phyloP scores from a whole-genome alignment of 2,113 vertebrate genomes.

The Octodon degus region DNA sequence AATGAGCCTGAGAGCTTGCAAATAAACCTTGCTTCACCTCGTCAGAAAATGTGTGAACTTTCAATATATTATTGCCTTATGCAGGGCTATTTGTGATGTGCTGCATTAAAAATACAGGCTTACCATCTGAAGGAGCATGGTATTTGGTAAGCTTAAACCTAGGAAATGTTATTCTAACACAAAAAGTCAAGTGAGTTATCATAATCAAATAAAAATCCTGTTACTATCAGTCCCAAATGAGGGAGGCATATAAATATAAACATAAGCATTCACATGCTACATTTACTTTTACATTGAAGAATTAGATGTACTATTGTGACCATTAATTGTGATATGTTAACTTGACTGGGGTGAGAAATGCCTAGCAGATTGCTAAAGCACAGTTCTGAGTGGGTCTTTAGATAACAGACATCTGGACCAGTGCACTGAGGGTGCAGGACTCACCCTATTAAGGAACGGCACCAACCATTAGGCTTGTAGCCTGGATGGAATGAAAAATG shows the following conservation, averaged over 20 bases:
- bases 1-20: conserved; percentile 51
- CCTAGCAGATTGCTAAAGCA: too few species aligned
- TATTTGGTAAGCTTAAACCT: neutral
- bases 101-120: neutral
- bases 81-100: neutral
- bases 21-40: conserved; percentile 52
- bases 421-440: neutral
- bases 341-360: neutral
- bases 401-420: neutral
- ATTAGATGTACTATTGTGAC: neutral
- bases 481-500: neutral
- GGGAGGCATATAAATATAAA: neutral
- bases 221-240: neutral
- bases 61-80: neutral
- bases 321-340: neutral
- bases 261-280: neutral
- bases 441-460: neutral
- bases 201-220: neutral
- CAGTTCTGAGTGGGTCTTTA: neutral
- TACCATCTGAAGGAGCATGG: neutral
- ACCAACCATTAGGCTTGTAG: neutral
- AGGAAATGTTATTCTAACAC: neutral
- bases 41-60: neutral
- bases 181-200: neutral
- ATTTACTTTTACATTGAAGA: neutral